Evolutionary conservation across 2,888 invertebrate genomes (phyloP).

Genomic region (Eudemis profundana): DNA sequence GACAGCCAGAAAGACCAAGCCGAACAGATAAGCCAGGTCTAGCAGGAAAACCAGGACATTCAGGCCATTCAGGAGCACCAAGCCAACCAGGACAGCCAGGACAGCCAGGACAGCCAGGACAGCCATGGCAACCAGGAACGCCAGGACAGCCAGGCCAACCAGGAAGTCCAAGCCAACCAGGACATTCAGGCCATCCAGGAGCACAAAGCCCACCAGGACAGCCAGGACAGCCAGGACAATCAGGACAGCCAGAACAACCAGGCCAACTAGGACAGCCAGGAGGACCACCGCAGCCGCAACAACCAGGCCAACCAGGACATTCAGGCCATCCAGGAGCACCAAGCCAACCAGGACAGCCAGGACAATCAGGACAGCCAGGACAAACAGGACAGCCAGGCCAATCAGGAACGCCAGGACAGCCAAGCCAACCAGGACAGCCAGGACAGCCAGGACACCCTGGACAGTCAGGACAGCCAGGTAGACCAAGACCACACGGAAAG

Average conservation of each 20-base stretch:
- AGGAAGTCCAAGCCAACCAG: background rate
- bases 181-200: background rate
- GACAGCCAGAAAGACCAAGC: background rate
- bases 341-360: background rate
- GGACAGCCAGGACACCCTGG: background rate
- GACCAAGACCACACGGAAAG: background rate
- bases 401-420: background rate
- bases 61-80: background rate
- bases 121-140: background rate
- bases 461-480: conserved; percentile 9
- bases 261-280: background rate
- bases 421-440: background rate
- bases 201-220: background rate
- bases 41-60: background rate
- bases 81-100: background rate
- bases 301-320: background rate
- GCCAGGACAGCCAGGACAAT: background rate
- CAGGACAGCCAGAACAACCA: background rate
- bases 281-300: background rate
- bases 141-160: background rate
- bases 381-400: background rate
- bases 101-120: background rate
- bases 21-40: background rate
- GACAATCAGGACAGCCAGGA: background rate
- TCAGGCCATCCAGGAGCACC: too few species aligned